Evolutionary conservation across 2,113 vertebrate species (phyloP).

Genomic region (Urocolius indicus): DNA sequence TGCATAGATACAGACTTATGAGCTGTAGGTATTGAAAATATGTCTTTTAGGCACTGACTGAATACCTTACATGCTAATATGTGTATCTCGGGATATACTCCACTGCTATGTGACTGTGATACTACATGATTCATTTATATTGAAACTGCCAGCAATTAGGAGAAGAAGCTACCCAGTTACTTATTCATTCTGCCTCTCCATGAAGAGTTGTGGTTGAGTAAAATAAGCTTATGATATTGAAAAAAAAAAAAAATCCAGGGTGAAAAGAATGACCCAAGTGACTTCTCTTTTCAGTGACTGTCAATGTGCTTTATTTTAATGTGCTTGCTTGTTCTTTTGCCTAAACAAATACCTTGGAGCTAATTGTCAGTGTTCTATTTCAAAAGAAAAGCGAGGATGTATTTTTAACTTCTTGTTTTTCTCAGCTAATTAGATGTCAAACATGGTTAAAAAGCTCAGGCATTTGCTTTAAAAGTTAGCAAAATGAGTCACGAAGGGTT

Average conservation of each 20-base stretch:
- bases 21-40: slow-evolving; percentile 1
- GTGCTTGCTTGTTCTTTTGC: slow-evolving; percentile 31
- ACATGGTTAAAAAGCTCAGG: slow-evolving; percentile 69
- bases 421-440: slow-evolving; percentile 77
- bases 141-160: slow-evolving; percentile 29
- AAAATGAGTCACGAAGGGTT: slow-evolving; percentile 76
- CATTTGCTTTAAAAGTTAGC: slow-evolving; percentile 66
- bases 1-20: background rate
- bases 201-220: slow-evolving; percentile 19
- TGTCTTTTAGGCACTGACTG: background rate
- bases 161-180: background rate
- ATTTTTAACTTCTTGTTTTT: slow-evolving; percentile 60
- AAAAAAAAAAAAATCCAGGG: background rate
- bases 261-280: slow-evolving; percentile 39
- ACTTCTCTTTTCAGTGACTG: slow-evolving; percentile 71
- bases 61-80: background rate
- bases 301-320: slow-evolving; percentile 59
- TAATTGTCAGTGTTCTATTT: slow-evolving; percentile 62
- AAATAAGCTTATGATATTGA: slow-evolving; percentile 24
- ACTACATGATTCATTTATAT: slow-evolving; percentile 1
- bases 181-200: background rate
- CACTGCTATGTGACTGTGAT: background rate
- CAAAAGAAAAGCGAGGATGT: slow-evolving; percentile 54
- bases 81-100: background rate
- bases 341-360: slow-evolving; percentile 52